These are phyloP conservation scores for Onychomys arenicola DNA, from an alignment of 2,797 vertebrate genomes.

Conservation along the genomic window DNA sequence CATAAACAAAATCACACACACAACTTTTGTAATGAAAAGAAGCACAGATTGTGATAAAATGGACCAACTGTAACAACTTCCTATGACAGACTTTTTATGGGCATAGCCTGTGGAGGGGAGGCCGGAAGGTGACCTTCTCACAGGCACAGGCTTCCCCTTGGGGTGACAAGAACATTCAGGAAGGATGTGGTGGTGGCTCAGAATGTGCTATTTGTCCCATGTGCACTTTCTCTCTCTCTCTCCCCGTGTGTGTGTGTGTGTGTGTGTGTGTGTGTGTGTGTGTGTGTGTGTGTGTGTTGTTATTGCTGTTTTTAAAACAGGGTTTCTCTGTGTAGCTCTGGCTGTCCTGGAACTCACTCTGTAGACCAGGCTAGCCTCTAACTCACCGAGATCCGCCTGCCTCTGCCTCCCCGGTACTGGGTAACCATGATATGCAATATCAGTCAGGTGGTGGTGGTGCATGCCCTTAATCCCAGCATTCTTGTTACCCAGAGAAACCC, in stretches of 20 bases:
- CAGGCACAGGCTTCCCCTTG: not conserved
- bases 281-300: not conserved
- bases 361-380: not conserved
- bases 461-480: too few relatives aligned
- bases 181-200: not conserved
- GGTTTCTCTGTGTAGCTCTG: not conserved
- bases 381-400: not conserved
- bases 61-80: not conserved
- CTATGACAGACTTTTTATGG: not conserved
- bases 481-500: too few relatives aligned
- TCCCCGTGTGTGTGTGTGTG: not conserved
- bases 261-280: not conserved
- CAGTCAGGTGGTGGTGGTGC: too few relatives aligned
- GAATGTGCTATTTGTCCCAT: not conserved
- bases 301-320: not conserved
- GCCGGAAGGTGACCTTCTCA: not conserved
- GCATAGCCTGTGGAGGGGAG: too few relatives aligned
- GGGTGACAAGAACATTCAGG: not conserved
- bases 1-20: not conserved
- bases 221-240: too few relatives aligned
- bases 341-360: not conserved
- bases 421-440: too few relatives aligned
- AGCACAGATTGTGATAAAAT: not conserved
- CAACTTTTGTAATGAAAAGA: not conserved
- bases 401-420: not conserved